Evolutionary conservation across 2,113 vertebrate genomes (phyloP), one percentile per base, ranked within the genome.

Genomic region (Gnathonemus longibarbis): DNA sequence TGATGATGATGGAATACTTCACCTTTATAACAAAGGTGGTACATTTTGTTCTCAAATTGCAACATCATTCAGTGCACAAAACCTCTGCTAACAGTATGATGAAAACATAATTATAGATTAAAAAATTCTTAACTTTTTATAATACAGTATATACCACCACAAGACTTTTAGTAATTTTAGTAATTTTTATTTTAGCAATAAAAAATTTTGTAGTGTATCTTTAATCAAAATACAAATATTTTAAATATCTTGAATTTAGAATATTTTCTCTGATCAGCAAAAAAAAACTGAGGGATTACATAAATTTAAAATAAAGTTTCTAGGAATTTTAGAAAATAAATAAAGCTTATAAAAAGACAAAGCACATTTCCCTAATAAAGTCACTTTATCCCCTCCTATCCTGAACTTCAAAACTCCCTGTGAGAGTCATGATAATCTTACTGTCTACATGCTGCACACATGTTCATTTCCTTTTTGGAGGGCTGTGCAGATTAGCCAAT

Each of bases 401-500:
- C 83, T 5, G 87, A 89, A 46, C 89, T 91, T 93, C 92, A 91
- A 91, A 90, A 90, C 91, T 91, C 92, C 91, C 89, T 91, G 66
- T 53, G 46, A 90, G 90, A 48, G 88, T 91, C 91, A 90, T 88
- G 89, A 91, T 91, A 89, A 89, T 35, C 46, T 85, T 27, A 90
- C 88, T 87, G 50, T 35, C 80, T 84, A 89, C 92, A 92, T 91
- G 91, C 94, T 91, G 93, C 92, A 42, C 17, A 42, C 74, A 80
- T 39, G 27, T 21, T 89, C 85, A 17, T 92, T 96, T 94, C 94
- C 92, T 92, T 91, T 91, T 93, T 58, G 42, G 6, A 56, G 46
- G 88, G 91, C 91, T 91, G 94, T 95, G 94, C 42, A 2, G 93
- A 93, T 93, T 90, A 31, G 91, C 91, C 90, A 84, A 91, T 95